Conservation (phyloP, 1,140 invertebrate genomes). For the Limonius californicus region DNA sequence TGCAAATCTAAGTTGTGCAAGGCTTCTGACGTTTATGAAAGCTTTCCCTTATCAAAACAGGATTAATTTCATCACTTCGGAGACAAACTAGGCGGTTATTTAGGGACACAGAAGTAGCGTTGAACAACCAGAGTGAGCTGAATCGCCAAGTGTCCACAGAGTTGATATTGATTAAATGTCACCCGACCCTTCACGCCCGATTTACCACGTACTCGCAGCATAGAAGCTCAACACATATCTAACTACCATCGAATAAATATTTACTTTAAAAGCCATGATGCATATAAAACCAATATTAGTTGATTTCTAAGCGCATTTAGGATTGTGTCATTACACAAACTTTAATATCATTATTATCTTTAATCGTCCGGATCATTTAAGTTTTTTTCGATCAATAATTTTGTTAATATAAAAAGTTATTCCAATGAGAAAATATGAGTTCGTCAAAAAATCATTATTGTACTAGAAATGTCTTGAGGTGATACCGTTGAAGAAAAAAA, state of each 20-base stretch:
- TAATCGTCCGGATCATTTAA: too few relatives aligned
- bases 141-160: slow-evolving; percentile 30
- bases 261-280: not conserved
- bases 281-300: not conserved
- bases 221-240: slow-evolving; percentile 27
- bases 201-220: slow-evolving; percentile 37
- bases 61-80: not conserved
- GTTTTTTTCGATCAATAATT: too few relatives aligned
- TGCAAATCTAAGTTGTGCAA: not conserved
- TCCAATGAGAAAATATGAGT: too few relatives aligned
- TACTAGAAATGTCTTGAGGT: too few relatives aligned
- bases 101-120: not conserved
- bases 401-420: too few relatives aligned
- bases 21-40: not conserved
- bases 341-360: too few relatives aligned
- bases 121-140: slow-evolving; percentile 18
- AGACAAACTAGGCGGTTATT: slow-evolving; percentile 4
- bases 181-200: slow-evolving; percentile 40
- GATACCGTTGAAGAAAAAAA: too few relatives aligned
- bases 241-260: slow-evolving; percentile 8
- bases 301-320: too few relatives aligned
- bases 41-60: slow-evolving; percentile 10
- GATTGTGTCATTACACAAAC: too few relatives aligned
- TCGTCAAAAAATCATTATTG: too few relatives aligned
- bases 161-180: slow-evolving; percentile 44